Conservation (phyloP, 2,797 vertebrate species). For the Pagetopsis macropterus region DNA sequence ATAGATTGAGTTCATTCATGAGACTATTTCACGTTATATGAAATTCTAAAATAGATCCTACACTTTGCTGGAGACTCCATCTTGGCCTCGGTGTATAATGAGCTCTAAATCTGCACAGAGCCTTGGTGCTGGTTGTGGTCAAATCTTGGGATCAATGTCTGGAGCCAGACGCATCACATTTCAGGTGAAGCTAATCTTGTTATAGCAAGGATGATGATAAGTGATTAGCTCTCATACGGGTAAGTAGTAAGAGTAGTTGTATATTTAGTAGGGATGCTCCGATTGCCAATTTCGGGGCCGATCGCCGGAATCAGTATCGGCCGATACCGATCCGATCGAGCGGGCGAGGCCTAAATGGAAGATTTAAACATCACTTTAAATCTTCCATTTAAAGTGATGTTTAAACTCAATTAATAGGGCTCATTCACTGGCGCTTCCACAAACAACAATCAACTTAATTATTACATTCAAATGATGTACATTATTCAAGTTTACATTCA, state of each 20-base stretch:
- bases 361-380: no score
- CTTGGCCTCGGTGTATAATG: neutral
- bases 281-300: no score
- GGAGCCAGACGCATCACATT: conserved; percentile 1
- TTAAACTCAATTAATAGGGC: no score
- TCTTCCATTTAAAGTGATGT: no score
- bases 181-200: conserved; percentile 23
- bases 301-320: no score
- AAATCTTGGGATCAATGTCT: conserved; percentile 18
- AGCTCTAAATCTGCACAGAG: neutral
- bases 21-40: neutral
- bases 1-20: neutral
- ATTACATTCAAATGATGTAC: no score
- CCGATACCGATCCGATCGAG: no score
- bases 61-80: neutral
- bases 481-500: no score
- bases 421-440: no score
- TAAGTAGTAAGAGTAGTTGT: neutral
- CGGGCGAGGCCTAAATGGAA: no score
- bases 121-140: neutral
- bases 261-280: no score
- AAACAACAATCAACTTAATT: no score
- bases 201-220: conserved; percentile 14
- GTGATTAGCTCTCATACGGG: neutral
- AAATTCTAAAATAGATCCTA: neutral